These are phyloP conservation scores for Tetropium fuscum DNA, from an alignment of 2,888 invertebrate species.

Conservation along the genomic window DNA sequence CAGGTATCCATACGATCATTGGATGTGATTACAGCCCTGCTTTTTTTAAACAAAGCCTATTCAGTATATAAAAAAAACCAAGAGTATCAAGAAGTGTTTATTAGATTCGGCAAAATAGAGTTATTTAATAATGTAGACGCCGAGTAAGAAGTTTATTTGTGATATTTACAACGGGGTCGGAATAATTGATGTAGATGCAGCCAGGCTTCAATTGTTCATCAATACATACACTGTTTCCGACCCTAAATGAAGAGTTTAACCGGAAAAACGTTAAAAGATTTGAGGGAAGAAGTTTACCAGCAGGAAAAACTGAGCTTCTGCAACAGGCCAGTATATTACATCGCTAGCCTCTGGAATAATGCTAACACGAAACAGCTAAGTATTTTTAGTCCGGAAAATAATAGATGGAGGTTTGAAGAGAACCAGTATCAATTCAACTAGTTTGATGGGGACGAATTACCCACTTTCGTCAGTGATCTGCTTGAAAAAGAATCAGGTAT, in stretches of 20 bases:
- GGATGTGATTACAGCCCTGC: background rate
- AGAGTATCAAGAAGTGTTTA: background rate
- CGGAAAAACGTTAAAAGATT: conserved; percentile 26
- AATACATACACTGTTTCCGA: conserved; percentile 38
- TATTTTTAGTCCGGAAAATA: conserved; percentile 30
- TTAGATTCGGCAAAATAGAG: background rate
- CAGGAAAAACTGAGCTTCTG: conserved; percentile 35
- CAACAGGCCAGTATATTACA: conserved; percentile 38
- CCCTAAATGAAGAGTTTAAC: conserved; percentile 30
- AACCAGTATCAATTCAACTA: background rate
- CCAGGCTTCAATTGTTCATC: conserved; percentile 42
- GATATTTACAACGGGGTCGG: background rate
- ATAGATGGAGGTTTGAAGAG: conserved; percentile 28
- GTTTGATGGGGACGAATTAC: conserved; percentile 24
- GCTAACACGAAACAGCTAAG: conserved; percentile 32
- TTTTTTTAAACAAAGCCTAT: background rate
- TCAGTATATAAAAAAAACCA: background rate
- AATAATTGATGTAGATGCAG: conserved; percentile 36
- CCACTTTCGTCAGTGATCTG: conserved; percentile 17
- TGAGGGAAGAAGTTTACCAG: conserved; percentile 26
- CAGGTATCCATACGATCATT: background rate
- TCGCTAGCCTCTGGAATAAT: conserved; percentile 37
- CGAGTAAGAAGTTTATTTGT: background rate
- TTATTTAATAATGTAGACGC: background rate
- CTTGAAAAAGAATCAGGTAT: too few relatives aligned